phyloP scores from a whole-genome alignment of 2,113 vertebrate species.

The Scomber colias region DNA sequence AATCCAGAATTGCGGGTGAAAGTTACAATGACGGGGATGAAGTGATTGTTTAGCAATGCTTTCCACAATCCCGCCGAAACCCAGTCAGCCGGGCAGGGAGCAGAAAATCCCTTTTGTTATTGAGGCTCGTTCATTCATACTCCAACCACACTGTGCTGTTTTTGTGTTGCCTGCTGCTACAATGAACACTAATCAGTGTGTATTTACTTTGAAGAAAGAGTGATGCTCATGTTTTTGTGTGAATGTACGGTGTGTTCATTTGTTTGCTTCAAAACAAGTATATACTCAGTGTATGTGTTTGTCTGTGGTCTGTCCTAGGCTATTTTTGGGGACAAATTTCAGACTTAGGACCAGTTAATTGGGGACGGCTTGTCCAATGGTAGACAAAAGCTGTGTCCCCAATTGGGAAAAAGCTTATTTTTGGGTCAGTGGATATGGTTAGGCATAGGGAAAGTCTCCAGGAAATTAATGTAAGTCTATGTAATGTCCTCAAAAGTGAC shows the following conservation, averaged over 20 bases:
- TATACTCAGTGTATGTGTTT: too few relatives aligned
- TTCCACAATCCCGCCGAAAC: conserved; percentile 57
- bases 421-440: too few relatives aligned
- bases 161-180: conserved; percentile 24
- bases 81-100: conserved; percentile 22
- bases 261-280: background rate
- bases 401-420: too few relatives aligned
- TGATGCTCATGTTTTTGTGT: background rate
- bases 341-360: too few relatives aligned
- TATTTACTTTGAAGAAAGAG: conserved; percentile 3
- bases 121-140: conserved; percentile 45
- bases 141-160: background rate
- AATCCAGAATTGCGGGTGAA: conserved; percentile 66
- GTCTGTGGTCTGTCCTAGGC: too few relatives aligned
- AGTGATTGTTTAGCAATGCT: conserved; percentile 48
- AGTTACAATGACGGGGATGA: conserved; percentile 54
- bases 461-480: too few relatives aligned
- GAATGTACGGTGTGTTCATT: background rate
- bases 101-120: conserved; percentile 51
- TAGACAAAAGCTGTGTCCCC: too few relatives aligned
- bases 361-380: too few relatives aligned
- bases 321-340: too few relatives aligned
- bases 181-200: conserved; percentile 1
- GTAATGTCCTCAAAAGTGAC: too few relatives aligned
- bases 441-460: too few relatives aligned